These are phyloP conservation scores for Bovichtus variegatus DNA, from an alignment of 2,797 vertebrate genomes.

Conservation along the genomic window DNA sequence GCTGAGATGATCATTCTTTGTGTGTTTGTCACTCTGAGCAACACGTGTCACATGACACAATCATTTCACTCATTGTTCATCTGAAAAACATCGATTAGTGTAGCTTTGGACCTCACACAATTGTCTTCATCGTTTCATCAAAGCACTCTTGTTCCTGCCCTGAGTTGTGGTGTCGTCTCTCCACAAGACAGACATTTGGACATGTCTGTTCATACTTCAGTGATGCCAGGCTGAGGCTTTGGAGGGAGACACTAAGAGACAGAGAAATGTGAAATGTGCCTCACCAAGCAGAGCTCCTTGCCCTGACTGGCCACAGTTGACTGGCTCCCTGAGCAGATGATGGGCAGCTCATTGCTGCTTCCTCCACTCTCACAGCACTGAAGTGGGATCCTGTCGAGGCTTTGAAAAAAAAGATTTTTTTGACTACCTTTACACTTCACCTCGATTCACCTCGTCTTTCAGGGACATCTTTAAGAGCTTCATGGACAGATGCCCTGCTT, in stretches of 20 bases:
- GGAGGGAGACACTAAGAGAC: conserved; percentile 29
- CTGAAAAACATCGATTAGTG: neutral
- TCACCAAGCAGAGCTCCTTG: conserved; percentile 12
- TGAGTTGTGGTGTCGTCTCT: neutral
- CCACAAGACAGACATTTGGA: conserved; percentile 2
- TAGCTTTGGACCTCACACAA: neutral
- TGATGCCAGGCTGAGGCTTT: conserved; percentile 6
- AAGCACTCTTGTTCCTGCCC: neutral
- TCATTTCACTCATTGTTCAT: neutral
- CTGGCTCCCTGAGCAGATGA: conserved; percentile 41
- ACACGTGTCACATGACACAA: neutral
- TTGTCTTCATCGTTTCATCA: neutral
- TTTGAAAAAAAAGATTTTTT: conserved; percentile 24
- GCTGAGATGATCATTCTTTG: neutral
- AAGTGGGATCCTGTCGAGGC: conserved; percentile 20
- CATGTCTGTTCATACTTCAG: conserved; percentile 29
- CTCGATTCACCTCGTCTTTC: conserved; percentile 5
- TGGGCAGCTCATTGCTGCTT: conserved; percentile 33
- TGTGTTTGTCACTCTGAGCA: neutral
- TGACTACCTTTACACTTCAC: conserved; percentile 29
- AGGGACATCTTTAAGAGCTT: conserved; percentile 18
- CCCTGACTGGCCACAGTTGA: conserved; percentile 21
- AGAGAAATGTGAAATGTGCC: too few species aligned
- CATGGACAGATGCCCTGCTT: conserved; percentile 7
- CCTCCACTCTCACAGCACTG: conserved; percentile 28